These are phyloP conservation scores for Conistra vaccinii DNA, from an alignment of 2,888 invertebrate species.

Conservation along the genomic window DNA sequence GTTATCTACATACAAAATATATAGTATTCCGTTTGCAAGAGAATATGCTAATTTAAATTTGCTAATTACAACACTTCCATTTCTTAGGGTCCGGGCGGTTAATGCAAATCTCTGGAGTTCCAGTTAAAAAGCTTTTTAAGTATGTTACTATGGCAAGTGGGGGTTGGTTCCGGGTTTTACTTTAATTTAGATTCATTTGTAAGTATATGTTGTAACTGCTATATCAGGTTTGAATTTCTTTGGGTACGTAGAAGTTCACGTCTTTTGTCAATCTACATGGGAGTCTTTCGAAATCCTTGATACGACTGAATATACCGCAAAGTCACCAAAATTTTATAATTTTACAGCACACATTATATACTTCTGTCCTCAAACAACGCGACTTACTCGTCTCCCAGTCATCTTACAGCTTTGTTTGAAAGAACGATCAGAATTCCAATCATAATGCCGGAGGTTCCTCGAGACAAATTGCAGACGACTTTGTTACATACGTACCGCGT, in stretches of 20 bases:
- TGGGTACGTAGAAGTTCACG: neutral
- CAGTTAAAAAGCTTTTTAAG: constrained; percentile 56
- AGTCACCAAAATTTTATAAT: neutral
- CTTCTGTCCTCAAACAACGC: constrained; percentile 7
- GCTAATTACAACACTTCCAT: constrained; percentile 58
- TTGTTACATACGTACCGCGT: constrained; percentile 70
- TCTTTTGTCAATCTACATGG: neutral
- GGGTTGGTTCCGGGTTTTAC: constrained; percentile 18
- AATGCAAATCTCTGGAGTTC: constrained; percentile 51
- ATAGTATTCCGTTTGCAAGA: constrained; percentile 37
- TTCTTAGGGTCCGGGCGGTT: constrained; percentile 52
- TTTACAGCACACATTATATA: neutral
- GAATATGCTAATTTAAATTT: constrained; percentile 55
- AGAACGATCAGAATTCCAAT: constrained; percentile 81
- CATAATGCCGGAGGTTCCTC: constrained; percentile 72
- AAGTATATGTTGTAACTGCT: neutral
- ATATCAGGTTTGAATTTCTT: neutral
- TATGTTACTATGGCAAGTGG: constrained; percentile 37
- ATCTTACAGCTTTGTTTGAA: constrained; percentile 71
- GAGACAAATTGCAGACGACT: constrained; percentile 82
- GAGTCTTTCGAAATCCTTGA: neutral
- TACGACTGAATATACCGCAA: neutral
- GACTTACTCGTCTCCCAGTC: constrained; percentile 62
- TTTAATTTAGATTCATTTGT: constrained; percentile 28
- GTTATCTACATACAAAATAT: constrained; percentile 28